Conservation (phyloP, 2,113 vertebrate genomes). For the Istiophorus platypterus region DNA sequence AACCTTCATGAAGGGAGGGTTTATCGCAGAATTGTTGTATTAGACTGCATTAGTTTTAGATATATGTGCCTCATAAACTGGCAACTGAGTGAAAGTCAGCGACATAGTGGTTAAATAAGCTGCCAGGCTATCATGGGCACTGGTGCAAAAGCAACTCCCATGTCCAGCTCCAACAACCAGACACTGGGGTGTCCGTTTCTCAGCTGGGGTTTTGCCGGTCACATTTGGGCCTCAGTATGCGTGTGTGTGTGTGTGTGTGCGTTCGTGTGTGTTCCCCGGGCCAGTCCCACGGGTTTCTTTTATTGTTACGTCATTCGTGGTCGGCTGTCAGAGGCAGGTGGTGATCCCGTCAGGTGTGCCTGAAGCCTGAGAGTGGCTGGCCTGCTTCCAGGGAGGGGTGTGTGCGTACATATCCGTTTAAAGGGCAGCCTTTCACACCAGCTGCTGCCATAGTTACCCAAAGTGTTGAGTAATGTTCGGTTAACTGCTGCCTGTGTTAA, state of each 20-base stretch:
- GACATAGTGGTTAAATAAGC: background rate
- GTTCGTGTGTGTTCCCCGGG: background rate
- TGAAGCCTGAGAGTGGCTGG: slow-evolving; percentile 54
- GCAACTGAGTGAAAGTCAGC: too few relatives aligned
- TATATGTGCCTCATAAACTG: background rate
- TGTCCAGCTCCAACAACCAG: background rate
- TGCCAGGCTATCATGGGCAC: background rate
- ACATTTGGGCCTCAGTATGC: background rate
- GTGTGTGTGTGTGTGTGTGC: background rate
- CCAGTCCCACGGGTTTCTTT: slow-evolving; percentile 53
- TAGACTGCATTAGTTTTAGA: too few relatives aligned
- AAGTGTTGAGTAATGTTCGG: slow-evolving; percentile 35
- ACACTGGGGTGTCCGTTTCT: background rate
- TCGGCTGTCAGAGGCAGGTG: slow-evolving; percentile 69
- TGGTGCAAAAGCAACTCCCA: background rate
- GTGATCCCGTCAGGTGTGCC: slow-evolving; percentile 67
- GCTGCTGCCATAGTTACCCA: slow-evolving; percentile 61
- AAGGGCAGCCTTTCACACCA: slow-evolving; percentile 34
- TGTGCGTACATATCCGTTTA: slow-evolving; percentile 25
- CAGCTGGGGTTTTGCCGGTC: background rate
- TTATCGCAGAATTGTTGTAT: too few relatives aligned
- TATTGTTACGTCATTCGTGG: slow-evolving; percentile 32
- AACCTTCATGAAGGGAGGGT: too few relatives aligned
- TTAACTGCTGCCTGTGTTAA: slow-evolving; percentile 41
- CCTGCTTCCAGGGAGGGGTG: slow-evolving; percentile 9